Evolutionary conservation across 2,113 vertebrate species (phyloP).

Genomic region (Myxocyprinus asiaticus): DNA sequence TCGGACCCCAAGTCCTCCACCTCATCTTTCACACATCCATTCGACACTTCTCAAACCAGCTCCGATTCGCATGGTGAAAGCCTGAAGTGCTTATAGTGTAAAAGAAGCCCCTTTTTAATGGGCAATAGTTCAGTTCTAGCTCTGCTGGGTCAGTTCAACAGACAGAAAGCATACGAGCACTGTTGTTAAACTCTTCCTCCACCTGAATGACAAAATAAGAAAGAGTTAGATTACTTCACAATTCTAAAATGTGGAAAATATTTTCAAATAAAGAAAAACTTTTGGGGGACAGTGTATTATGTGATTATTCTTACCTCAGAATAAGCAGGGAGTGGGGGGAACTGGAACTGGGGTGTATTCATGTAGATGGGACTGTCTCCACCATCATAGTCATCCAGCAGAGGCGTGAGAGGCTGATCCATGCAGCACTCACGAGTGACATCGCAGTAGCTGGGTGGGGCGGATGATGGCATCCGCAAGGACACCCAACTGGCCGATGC

Average conservation of each 20-base stretch:
- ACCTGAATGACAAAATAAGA: slow-evolving; percentile 53
- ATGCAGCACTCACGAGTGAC: slow-evolving; percentile 80
- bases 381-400: slow-evolving; percentile 83
- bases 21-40: slow-evolving; percentile 27
- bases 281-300: neutral
- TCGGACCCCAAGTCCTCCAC: neutral
- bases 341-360: slow-evolving; percentile 80
- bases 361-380: slow-evolving; percentile 95
- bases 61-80: slow-evolving; percentile 33
- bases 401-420: slow-evolving; percentile 88
- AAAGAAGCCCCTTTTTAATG: slow-evolving; percentile 44
- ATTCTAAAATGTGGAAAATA: neutral
- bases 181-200: slow-evolving; percentile 70
- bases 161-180: slow-evolving; percentile 70
- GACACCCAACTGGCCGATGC: slow-evolving; percentile 91
- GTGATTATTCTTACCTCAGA: slow-evolving; percentile 77
- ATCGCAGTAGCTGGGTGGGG: slow-evolving; percentile 87
- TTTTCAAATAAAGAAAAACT: neutral
- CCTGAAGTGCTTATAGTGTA: slow-evolving; percentile 52
- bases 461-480: slow-evolving; percentile 78
- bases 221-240: neutral
- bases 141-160: slow-evolving; percentile 60
- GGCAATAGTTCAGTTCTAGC: slow-evolving; percentile 20
- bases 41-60: slow-evolving; percentile 15
- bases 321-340: slow-evolving; percentile 83